Evolutionary conservation across 2,113 vertebrate genomes (phyloP).

Genomic region (Charina bottae): DNA sequence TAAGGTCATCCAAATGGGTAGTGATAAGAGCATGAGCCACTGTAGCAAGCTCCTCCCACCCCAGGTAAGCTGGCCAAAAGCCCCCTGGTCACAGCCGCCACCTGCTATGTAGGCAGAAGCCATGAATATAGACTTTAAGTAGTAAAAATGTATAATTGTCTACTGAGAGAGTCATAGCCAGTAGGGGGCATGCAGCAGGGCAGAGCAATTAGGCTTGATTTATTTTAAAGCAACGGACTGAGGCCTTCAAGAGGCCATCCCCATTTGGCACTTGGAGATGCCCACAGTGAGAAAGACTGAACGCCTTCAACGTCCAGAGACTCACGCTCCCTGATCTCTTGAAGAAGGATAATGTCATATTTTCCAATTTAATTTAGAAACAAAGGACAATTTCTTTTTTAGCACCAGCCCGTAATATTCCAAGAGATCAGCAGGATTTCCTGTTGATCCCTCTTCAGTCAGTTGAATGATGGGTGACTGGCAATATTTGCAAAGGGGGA

Average conservation of each 20-base stretch:
- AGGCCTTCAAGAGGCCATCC: neutral
- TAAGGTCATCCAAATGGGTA: neutral
- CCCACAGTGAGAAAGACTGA: neutral
- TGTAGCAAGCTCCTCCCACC: neutral
- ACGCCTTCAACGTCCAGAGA: neutral
- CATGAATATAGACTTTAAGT: neutral
- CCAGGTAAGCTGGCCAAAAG: neutral
- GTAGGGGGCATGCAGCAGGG: neutral
- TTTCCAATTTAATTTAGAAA: neutral
- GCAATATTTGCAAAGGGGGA: neutral
- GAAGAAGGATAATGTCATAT: neutral
- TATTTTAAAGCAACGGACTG: neutral
- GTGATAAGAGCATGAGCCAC: neutral
- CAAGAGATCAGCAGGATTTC: neutral
- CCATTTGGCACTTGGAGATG: neutral
- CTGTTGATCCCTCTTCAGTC: neutral
- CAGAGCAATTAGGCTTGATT: neutral
- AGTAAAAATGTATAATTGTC: neutral
- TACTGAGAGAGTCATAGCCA: neutral
- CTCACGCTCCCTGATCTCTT: neutral
- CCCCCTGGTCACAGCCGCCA: neutral
- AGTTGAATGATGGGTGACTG: neutral
- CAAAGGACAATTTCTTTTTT: neutral
- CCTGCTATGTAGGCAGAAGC: neutral
- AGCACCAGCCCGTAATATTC: neutral